These are phyloP conservation scores for Gymnoscopelus braueri DNA, from an alignment of 2,797 vertebrate genomes.

Conservation along the genomic window DNA sequence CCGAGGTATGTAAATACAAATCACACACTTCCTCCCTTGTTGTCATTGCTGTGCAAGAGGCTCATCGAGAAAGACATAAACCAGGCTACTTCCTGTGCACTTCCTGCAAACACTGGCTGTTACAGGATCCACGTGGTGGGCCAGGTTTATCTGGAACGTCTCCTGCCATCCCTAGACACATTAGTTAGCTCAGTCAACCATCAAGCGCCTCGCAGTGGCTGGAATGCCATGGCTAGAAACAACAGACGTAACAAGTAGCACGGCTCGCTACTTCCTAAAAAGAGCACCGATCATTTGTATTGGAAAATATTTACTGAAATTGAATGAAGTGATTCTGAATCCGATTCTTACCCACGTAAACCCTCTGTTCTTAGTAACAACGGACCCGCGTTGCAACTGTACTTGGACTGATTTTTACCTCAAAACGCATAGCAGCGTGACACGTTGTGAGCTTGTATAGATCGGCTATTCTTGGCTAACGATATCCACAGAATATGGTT, in stretches of 20 bases:
- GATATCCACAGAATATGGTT: neutral
- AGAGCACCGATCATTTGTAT: constrained; percentile 7
- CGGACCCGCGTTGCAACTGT: too few species aligned
- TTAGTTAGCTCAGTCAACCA: constrained; percentile 64
- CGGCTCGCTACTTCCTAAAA: constrained; percentile 34
- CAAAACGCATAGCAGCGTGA: too few species aligned
- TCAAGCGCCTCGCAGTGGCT: constrained; percentile 37
- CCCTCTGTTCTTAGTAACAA: neutral
- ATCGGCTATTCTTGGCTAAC: neutral
- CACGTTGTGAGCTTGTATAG: too few species aligned
- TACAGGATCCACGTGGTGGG: constrained; percentile 41
- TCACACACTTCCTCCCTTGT: constrained; percentile 55
- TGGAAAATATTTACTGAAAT: neutral
- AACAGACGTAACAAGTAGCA: too few species aligned
- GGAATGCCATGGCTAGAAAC: constrained; percentile 19
- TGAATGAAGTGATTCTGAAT: too few species aligned
- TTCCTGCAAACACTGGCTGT: constrained; percentile 26
- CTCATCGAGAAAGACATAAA: constrained; percentile 53
- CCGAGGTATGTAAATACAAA: constrained; percentile 58
- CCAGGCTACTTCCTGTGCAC: constrained; percentile 62
- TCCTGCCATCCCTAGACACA: constrained; percentile 56
- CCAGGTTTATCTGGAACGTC: constrained; percentile 66
- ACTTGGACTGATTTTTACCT: too few species aligned
- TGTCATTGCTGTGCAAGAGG: constrained; percentile 41
- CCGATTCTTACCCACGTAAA: neutral